phyloP scores from a whole-genome alignment of 1,140 invertebrate species.

The Microplitis mediator region DNA sequence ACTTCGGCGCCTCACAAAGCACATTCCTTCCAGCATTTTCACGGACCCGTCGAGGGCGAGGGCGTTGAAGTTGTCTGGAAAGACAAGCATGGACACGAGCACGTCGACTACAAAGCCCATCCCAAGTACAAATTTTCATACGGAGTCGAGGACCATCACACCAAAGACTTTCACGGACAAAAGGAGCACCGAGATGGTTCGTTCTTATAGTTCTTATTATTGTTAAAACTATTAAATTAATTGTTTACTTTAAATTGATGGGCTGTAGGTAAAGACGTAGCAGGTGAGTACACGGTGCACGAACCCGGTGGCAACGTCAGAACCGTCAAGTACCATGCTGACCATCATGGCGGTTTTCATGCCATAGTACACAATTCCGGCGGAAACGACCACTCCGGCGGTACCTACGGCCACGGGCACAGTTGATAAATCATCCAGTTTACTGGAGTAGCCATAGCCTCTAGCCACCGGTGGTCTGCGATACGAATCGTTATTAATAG shows the following conservation, averaged over 20 bases:
- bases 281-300: conserved; percentile 74
- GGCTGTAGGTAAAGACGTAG: conserved; percentile 16
- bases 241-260: background rate
- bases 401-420: conserved; percentile 28
- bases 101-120: conserved; percentile 57
- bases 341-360: conserved; percentile 76
- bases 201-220: conserved; percentile 10
- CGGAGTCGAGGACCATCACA: conserved; percentile 68
- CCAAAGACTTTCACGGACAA: conserved; percentile 69
- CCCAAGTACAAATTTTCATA: conserved; percentile 69
- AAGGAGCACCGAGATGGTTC: conserved; percentile 66
- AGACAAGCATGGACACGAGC: conserved; percentile 51
- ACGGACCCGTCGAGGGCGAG: conserved; percentile 54
- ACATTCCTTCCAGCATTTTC: conserved; percentile 58
- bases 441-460: too few relatives aligned
- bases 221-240: background rate
- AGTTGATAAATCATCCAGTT: conserved; percentile 25
- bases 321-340: conserved; percentile 73
- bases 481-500: conserved; percentile 30
- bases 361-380: conserved; percentile 70
- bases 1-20: conserved; percentile 33
- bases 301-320: conserved; percentile 76
- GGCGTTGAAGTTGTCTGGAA: conserved; percentile 50
- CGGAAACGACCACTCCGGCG: conserved; percentile 31
- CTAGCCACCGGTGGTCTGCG: conserved; percentile 12